Evolutionary conservation across 2,888 invertebrate genomes (phyloP), one percentile per base, ranked within the genome.

Genomic region (Eledona agricola): DNA sequence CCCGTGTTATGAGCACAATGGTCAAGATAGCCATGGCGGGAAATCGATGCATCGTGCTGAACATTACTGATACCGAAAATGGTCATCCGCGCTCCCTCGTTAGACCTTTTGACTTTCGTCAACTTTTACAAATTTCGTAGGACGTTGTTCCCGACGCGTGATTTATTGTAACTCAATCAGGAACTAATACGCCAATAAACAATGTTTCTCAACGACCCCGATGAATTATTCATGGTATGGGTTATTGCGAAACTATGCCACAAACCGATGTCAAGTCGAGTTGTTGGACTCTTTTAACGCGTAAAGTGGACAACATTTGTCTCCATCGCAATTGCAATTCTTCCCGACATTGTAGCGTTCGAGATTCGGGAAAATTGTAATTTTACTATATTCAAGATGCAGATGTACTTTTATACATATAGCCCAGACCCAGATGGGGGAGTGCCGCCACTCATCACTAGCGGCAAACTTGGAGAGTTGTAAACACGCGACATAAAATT

Each of bases 1-100:
- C 51, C 46, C 57, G 55, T 57, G 55, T 59, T 59, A 53, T 47
- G 57, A 59, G 50, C 59, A 59, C 59, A 57, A 59, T 59, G 59
- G 59, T 57, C 57, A 59, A 59, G 59, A 57, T 59, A 59, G 52
- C 38, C 37, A 25, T 50, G 45, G 49, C 35, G 56, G 51, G 26
- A 55, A 59, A 59, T 59, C 59, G 59, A 59, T 59, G 59, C 47
- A 57, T 52, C 49, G 50, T 40, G 43, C 51, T 46, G 46, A 55
- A 53, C 55, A 54, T 52, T 35, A 46, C 59, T 52, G 59, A 59
- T 59, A 59, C 52, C 50, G 54, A 57, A 50, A 59, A 54, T 34
- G 37, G 51, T 29, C 43, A 35, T 50, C 43, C 31, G 15, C 37
- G 26, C 37, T 5, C 38, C 45, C 29, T 43, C 35, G 34, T 51